Conservation (phyloP, 2,888 invertebrate species). For the Rhynchonema sp. region DNA sequence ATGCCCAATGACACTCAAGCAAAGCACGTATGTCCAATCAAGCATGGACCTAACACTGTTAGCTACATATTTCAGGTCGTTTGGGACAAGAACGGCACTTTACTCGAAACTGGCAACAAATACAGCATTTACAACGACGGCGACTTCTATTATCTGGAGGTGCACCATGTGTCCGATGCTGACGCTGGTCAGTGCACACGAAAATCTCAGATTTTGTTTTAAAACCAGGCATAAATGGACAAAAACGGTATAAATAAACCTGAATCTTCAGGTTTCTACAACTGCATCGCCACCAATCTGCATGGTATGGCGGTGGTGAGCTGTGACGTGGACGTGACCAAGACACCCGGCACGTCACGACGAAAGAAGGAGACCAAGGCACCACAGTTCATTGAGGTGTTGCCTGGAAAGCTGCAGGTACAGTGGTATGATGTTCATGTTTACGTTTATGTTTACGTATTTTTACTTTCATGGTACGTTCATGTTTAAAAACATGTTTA, state of each 20-base stretch:
- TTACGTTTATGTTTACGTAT: background rate
- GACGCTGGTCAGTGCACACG: no score
- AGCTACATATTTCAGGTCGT: background rate
- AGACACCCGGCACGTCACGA: conserved; percentile 4
- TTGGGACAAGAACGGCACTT: conserved; percentile 23
- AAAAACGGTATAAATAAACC: background rate
- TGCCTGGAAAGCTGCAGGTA: conserved; percentile 17
- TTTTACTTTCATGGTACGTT: no score
- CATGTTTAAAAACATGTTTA: no score
- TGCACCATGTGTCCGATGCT: conserved; percentile 20
- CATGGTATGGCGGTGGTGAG: conserved; percentile 23
- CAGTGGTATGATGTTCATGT: background rate
- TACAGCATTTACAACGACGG: conserved; percentile 28
- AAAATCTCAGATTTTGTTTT: no score
- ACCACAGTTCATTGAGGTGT: conserved; percentile 21
- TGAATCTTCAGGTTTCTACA: conserved; percentile 18
- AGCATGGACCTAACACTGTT: background rate
- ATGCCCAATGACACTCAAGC: no score
- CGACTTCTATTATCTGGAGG: conserved; percentile 27
- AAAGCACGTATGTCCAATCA: no score
- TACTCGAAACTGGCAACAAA: conserved; percentile 27
- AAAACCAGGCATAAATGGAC: no score
- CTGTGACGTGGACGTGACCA: conserved; percentile 14
- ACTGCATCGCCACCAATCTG: conserved; percentile 23
- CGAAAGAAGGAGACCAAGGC: conserved; percentile 14